A percentile compares a stretch with the other conserved stretches of the same genome.
Evolutionary conservation across 30 jellyfish, hydroid and myxozoan species (phyloP).

Genomic region (Aurelia aurita): DNA sequence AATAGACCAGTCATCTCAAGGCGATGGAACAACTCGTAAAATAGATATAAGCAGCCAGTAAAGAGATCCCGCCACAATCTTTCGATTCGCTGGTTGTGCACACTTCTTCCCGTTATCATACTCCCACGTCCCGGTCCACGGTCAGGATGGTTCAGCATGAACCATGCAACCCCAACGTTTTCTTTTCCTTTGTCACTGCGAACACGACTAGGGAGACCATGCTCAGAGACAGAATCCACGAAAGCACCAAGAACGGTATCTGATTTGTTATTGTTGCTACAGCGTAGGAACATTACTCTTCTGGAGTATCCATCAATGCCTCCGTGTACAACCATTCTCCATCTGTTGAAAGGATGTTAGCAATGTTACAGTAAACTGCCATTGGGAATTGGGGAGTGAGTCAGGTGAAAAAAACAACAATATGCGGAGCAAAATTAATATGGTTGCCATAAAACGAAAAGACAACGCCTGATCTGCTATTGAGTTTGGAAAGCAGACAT

Average conservation of each 20-base stretch:
- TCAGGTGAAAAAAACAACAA: too few species aligned
- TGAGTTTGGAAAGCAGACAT: too few species aligned
- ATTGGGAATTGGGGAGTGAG: too few species aligned
- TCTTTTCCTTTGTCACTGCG: constrained; percentile 5
- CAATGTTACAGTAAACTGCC: too few species aligned
- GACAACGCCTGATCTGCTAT: too few species aligned
- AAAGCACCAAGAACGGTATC: constrained; percentile 3
- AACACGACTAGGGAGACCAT: constrained; percentile 7
- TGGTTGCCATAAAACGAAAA: too few species aligned
- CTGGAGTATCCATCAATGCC: constrained; percentile 13
- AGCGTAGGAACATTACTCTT: neutral
- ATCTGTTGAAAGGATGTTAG: neutral
- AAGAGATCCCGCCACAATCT: constrained; percentile 18
- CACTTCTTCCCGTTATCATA: constrained; percentile 12
- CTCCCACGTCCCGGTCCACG: constrained; percentile 29
- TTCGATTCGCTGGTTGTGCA: constrained; percentile 8
- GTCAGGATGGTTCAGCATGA: constrained; percentile 19
- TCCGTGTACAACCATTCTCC: constrained; percentile 31
- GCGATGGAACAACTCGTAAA: neutral
- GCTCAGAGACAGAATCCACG: neutral
- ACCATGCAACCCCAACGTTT: constrained; percentile 13
- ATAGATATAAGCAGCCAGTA: neutral
- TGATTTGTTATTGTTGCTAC: neutral
- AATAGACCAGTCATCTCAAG: neutral
- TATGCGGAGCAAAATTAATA: too few species aligned